A percentile compares a stretch with the other conserved stretches of the same genome.
Evolutionary conservation across 2,113 vertebrate species (phyloP).

Genomic region (Choloepus hoffmanni): DNA sequence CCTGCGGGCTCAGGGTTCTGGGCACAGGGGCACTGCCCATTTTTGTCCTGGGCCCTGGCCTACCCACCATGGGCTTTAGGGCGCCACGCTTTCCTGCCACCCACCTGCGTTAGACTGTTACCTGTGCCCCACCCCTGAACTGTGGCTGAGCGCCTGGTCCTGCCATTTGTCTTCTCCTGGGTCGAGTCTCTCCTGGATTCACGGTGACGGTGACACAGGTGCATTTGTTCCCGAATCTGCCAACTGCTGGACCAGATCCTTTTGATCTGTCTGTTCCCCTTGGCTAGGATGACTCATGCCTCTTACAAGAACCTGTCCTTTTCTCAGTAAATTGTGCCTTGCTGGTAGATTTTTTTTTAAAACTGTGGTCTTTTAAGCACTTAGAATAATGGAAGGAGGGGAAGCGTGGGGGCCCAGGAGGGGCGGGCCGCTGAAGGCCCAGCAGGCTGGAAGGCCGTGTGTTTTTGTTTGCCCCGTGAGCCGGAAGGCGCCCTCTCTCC

Average conservation of each 20-base stretch:
- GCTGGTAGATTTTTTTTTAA: neutral
- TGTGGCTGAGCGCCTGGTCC: neutral
- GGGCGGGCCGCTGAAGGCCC: neutral
- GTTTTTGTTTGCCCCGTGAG: neutral
- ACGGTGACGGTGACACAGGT: neutral
- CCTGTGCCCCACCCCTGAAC: too few species aligned
- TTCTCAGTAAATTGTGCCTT: slow-evolving; percentile 7
- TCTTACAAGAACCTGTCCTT: neutral
- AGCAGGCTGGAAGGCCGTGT: neutral
- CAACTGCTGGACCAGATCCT: accelerated
- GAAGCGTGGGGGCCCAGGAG: neutral
- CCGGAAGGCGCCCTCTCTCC: neutral
- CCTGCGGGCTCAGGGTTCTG: neutral
- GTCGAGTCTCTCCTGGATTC: neutral
- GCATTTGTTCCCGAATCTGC: neutral
- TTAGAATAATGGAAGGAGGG: slow-evolving; percentile 19
- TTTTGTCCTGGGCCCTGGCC: accelerated
- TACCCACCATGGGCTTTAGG: accelerated
- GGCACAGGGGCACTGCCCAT: neutral
- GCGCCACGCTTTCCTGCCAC: accelerated
- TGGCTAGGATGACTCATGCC: neutral
- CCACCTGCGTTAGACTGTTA: neutral
- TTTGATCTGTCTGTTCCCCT: neutral
- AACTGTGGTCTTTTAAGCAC: neutral
- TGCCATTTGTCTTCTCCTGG: neutral